Base-by-base conservation (phyloP, 1,140 invertebrate species). In the Nasonia vitripennis region DNA sequence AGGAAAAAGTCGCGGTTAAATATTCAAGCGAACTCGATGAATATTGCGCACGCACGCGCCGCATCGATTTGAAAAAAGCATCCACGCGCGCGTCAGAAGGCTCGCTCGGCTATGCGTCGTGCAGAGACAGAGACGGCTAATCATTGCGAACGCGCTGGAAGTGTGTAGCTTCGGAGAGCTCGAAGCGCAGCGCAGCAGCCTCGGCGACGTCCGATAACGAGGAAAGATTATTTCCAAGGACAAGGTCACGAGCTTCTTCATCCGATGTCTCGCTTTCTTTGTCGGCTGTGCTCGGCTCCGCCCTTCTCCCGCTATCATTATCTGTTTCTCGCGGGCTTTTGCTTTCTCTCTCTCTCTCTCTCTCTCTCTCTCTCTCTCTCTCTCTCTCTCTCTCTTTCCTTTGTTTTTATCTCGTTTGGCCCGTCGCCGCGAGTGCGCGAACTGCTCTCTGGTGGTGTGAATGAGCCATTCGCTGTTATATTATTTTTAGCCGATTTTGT, bases 141-240 rank as follows among this genome's bases (percentile, higher is more conserved):
- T 71, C 14, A 23, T 84, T 75, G 41, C 48, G 62, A 14, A 27
- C 48, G 62, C 23, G 74, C 31, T 84, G 0, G 45, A 7, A 51
- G 51, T 75, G 4, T 34, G 27, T 27, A 34, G 31, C 51, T 67
- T 78, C 68, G 31, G n/a, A 73, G 23, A 73, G 23, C 82, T 51
- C 75, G 82, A 71, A 55, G 48, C 70, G 34, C 82, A 62, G 17
- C 73, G 41, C 82, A 78, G 74, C 85, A 86, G 78, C 88, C 87
- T 89, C 90, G 87, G 85, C 90, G 89, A 88, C 90, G 91, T 90
- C 91, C 91, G 91, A 93, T 92, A 92, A 92, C 90, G 89, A 92
- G 89, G 86, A 90, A 90, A 91, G 91, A 92, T 93, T 93, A 92
- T 90, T 89, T 85, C 80, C 91, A 92, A 92, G 92, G 92, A 93